Evolutionary conservation across 2,113 vertebrate genomes (phyloP).

Genomic region (Tragelaphus buxtoni): DNA sequence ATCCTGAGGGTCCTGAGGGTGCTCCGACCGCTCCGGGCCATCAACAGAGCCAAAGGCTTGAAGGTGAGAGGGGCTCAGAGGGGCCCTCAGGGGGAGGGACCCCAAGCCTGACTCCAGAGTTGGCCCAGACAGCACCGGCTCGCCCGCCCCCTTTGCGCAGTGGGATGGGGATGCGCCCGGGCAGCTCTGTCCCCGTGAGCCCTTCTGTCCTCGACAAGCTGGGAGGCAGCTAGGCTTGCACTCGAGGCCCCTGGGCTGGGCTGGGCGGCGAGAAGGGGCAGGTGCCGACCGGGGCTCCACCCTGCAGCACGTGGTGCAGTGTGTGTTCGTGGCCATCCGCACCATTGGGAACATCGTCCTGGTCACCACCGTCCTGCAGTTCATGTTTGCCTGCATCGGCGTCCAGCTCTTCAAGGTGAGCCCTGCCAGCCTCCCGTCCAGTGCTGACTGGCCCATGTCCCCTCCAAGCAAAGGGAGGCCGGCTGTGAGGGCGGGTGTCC

Average conservation of each 20-base stretch:
- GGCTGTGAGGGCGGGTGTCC: too few relatives aligned
- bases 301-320: constrained; percentile 96
- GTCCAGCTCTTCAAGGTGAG: constrained; percentile 98
- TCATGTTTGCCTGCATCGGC: constrained; percentile 97
- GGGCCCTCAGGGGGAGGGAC: not conserved
- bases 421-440: fast-evolving
- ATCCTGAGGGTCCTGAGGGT: constrained; percentile 97
- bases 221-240: not conserved
- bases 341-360: constrained; percentile 98
- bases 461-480: not conserved
- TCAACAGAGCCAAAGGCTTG: constrained; percentile 96
- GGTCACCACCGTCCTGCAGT: constrained; percentile 94
- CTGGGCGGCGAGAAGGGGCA: fast-evolving
- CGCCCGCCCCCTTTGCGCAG: fast-evolving
- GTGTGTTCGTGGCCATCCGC: constrained; percentile 97
- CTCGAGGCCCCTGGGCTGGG: not conserved
- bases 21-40: constrained; percentile 94
- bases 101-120: not conserved
- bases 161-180: fast-evolving
- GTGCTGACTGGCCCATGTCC: fast-evolving
- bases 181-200: fast-evolving
- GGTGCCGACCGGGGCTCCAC: fast-evolving
- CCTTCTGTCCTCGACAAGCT: fast-evolving
- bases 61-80: constrained; percentile 82
- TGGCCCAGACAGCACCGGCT: not conserved